phyloP scores from a whole-genome alignment of 2,113 vertebrate species.

The Chaetodon trifascialis region DNA sequence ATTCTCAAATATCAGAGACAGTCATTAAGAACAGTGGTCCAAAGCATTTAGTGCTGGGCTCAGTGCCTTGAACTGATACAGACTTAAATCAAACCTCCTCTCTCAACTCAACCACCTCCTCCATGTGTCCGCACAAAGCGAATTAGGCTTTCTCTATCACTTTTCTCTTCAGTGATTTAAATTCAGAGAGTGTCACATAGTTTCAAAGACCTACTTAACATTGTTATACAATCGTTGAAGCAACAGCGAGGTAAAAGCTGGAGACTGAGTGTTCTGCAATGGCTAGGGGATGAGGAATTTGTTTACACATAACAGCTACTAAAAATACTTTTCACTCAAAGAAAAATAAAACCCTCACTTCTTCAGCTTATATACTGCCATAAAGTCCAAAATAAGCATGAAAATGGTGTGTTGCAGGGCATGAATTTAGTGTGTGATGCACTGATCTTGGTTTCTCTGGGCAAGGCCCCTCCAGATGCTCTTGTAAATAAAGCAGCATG shows the following conservation, averaged over 20 bases:
- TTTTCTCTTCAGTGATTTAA: constrained; percentile 47
- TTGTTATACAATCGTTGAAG: constrained; percentile 45
- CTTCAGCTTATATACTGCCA: neutral
- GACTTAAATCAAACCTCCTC: constrained; percentile 27
- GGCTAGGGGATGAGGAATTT: constrained; percentile 11
- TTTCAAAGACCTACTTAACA: constrained; percentile 62
- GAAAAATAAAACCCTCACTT: neutral
- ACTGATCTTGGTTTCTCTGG: constrained; percentile 2
- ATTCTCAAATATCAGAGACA: neutral
- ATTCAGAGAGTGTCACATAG: constrained; percentile 50
- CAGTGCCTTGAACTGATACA: neutral
- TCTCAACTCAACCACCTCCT: constrained; percentile 16
- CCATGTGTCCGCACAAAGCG: constrained; percentile 41
- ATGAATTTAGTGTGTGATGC: neutral
- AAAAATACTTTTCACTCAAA: constrained; percentile 2
- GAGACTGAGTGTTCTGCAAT: constrained; percentile 15
- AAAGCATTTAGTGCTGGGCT: constrained; percentile 7
- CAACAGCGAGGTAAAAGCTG: constrained; percentile 8
- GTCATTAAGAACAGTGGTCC: neutral
- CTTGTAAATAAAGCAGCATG: constrained; percentile 11
- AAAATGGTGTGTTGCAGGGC: neutral
- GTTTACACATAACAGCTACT: constrained; percentile 8
- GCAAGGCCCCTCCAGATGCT: constrained; percentile 15
- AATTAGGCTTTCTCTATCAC: constrained; percentile 12
- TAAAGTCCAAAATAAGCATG: constrained; percentile 10